Evolutionary conservation across 2,888 invertebrate species (phyloP), one percentile per base, ranked within the genome.

Genomic region (Xanthia togata): DNA sequence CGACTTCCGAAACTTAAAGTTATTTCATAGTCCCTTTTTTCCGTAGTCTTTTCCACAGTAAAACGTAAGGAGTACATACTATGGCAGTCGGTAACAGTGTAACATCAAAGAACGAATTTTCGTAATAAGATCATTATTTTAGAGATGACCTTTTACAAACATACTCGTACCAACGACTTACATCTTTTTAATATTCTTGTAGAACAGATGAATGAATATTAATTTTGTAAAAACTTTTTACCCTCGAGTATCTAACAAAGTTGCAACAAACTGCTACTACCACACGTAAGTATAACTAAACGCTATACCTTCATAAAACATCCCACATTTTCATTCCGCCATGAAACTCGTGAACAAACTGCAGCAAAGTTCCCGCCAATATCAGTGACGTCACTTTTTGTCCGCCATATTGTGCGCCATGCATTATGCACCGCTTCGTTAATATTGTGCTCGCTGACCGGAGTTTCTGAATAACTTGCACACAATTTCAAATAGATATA

Each of bases 391-490:
- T 86, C 81, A 87, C 80, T 91, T 90, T 89, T 91, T 90, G 88
- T 31, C 88, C 84, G 88, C 86, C 90, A 90, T 88, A 81, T 89
- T 89, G 90, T 71, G 81, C 85, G 81, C 73, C 89, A 92, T 92
- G 92, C 92, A 92, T 92, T 90, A 92, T 92, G 92, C 92, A 92
- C 83, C 88, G 82, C 88, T 87, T 86, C 86, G 90, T 87, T 88
- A 88, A 92, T 92, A 92, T 92, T 88, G 89, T 86, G 85, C 68
- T 68, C 73, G 76, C 83, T 76, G 83, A 75, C 76, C 82, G 68
- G 70, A 83, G 71, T 86, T 82, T 73, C 76, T 62, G 87, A 86
- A 89, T 86, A 86, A 88, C 88, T 89, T 88, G 86, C 68, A 63
- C 73, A 47, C 57, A 63, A 81, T 73, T 72, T 69, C 60, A 62